A percentile compares a stretch with the other conserved stretches of the same genome.
phyloP scores from a whole-genome alignment of 2,113 vertebrate genomes.

The Chamaetylas fuelleborni region DNA sequence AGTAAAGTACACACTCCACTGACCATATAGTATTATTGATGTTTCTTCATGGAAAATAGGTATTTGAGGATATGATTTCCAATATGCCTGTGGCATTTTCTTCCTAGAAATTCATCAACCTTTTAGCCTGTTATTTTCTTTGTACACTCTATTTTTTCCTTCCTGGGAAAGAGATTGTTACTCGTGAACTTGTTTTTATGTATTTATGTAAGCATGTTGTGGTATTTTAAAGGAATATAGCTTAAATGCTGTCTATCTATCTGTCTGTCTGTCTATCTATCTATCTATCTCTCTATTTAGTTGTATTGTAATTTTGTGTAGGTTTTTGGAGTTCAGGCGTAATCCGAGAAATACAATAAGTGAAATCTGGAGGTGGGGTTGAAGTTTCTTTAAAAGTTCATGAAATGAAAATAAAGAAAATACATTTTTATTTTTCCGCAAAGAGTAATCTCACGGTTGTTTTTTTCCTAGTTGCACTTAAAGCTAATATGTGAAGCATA shows the following conservation, averaged over 20 bases:
- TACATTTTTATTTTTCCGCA: neutral
- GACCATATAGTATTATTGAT: neutral
- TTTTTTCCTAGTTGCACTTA: neutral
- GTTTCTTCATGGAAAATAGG: neutral
- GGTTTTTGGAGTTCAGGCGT: neutral
- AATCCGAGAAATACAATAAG: neutral
- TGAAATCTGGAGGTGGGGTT: neutral
- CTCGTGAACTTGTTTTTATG: neutral
- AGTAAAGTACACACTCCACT: neutral
- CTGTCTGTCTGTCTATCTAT: neutral
- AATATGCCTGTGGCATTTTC: neutral
- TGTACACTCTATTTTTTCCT: neutral
- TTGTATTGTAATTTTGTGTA: neutral
- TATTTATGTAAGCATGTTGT: neutral
- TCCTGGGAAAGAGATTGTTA: neutral
- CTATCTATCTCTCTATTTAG: neutral
- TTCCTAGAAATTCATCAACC: neutral
- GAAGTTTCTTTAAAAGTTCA: neutral
- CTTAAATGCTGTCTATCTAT: neutral
- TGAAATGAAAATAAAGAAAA: constrained; percentile 3
- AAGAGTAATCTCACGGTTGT: neutral
- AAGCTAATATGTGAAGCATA: neutral
- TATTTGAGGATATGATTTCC: neutral
- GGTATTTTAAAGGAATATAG: neutral
- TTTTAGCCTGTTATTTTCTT: neutral